phyloP scores from a whole-genome alignment of 2,113 vertebrate species.

The Fregetta grallaria region DNA sequence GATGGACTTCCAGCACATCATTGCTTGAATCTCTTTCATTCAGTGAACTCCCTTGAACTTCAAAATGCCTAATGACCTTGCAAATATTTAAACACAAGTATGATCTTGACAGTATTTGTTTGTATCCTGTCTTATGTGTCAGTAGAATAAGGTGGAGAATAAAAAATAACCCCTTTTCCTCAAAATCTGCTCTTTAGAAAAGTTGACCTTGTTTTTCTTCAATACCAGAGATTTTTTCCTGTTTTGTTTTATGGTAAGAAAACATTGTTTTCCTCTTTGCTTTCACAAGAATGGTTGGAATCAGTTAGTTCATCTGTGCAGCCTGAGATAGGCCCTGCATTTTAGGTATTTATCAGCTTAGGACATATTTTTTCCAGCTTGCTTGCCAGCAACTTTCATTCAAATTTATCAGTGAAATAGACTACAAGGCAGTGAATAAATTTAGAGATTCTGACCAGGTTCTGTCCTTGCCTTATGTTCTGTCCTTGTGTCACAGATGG shows the following conservation, averaged over 20 bases:
- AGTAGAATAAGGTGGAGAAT: neutral
- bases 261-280: neutral
- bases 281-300: constrained; percentile 15
- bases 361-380: neutral
- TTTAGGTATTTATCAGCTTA: neutral
- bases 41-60: neutral
- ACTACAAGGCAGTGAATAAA: neutral
- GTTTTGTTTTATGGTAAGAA: neutral
- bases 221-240: neutral
- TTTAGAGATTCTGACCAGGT: neutral
- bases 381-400: neutral
- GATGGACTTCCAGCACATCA: neutral
- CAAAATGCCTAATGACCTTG: neutral
- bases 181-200: neutral
- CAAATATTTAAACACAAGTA: neutral
- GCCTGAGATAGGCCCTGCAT: neutral
- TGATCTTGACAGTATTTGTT: neutral
- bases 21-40: neutral
- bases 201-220: neutral
- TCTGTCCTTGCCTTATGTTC: neutral
- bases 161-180: neutral
- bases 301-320: neutral
- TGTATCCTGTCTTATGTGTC: neutral
- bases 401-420: neutral
- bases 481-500: neutral